phyloP scores from a whole-genome alignment of 2,113 vertebrate species.

The Pholis gunnellus region DNA sequence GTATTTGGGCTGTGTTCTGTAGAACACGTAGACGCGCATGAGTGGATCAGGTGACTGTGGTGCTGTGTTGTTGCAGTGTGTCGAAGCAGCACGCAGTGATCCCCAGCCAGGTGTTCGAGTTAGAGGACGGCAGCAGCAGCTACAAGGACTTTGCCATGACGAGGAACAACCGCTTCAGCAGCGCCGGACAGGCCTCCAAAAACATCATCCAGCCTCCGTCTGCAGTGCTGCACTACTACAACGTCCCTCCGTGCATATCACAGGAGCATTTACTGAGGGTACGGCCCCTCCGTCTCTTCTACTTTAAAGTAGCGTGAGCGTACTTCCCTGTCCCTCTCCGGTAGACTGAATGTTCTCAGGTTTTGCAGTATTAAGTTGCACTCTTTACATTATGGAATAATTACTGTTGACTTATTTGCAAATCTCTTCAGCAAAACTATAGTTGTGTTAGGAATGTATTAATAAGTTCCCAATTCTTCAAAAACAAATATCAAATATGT shows the following conservation, averaged over 20 bases:
- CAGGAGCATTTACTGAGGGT: constrained; percentile 95
- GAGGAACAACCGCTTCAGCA: constrained; percentile 97
- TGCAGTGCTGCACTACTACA: constrained; percentile 96
- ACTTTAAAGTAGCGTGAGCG: too few species aligned
- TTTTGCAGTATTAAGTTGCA: too few species aligned
- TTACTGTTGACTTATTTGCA: too few species aligned
- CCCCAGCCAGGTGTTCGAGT: constrained; percentile 96
- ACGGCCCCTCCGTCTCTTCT: neutral
- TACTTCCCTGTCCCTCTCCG: neutral
- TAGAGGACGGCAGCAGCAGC: constrained; percentile 94
- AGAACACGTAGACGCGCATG: too few species aligned
- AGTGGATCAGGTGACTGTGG: neutral
- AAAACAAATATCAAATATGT: too few species aligned
- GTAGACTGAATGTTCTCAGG: too few species aligned
- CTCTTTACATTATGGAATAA: too few species aligned
- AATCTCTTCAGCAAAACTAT: neutral
- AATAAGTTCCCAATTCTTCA: neutral
- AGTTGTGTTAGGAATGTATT: neutral
- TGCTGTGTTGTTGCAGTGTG: constrained; percentile 81
- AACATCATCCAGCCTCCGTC: constrained; percentile 98
- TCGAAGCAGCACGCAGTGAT: constrained; percentile 97
- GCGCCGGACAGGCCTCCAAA: constrained; percentile 95
- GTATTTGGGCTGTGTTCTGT: too few species aligned
- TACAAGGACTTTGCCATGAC: constrained; percentile 99
- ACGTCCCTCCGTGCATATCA: constrained; percentile 92